These are phyloP conservation scores for Chiridota heheva DNA, from an alignment of 35 echinoderm and acorn worm species.

Conservation along the genomic window DNA sequence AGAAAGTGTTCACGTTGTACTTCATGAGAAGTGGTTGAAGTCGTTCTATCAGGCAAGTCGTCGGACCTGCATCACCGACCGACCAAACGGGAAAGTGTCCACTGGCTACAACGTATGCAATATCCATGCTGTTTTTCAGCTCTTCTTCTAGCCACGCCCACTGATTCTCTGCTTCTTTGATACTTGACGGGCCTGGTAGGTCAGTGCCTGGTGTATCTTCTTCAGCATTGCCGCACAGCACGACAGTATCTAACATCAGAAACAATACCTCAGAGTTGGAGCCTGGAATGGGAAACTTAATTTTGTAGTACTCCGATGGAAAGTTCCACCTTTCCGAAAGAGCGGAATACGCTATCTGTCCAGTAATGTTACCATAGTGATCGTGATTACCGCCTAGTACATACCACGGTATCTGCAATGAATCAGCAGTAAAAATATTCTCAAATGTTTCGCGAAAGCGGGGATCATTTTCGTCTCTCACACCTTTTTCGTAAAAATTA, in stretches of 20 bases:
- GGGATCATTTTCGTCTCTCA: slow-evolving; percentile 49
- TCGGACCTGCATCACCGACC: slow-evolving; percentile 90
- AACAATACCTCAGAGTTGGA: slow-evolving; percentile 54
- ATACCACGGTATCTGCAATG: slow-evolving; percentile 60
- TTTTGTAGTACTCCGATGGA: slow-evolving; percentile 68
- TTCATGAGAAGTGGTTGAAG: slow-evolving; percentile 76
- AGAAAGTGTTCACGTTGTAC: slow-evolving; percentile 87
- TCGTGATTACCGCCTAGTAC: slow-evolving; percentile 60
- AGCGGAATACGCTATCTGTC: slow-evolving; percentile 41
- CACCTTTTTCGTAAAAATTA: slow-evolving; percentile 53
- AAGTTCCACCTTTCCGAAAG: slow-evolving; percentile 61
- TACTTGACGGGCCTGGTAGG: slow-evolving; percentile 57
- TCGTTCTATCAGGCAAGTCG: slow-evolving; percentile 42
- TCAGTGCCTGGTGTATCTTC: slow-evolving; percentile 11
- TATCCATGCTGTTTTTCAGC: slow-evolving; percentile 54
- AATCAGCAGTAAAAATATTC: slow-evolving; percentile 54
- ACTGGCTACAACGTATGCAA: slow-evolving; percentile 77
- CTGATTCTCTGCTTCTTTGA: slow-evolving; percentile 36
- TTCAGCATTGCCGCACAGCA: slow-evolving; percentile 64
- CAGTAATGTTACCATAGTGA: slow-evolving; percentile 51
- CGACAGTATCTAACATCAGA: slow-evolving; percentile 90
- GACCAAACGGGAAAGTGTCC: slow-evolving; percentile 99
- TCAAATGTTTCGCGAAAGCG: slow-evolving; percentile 59
- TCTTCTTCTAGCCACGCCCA: slow-evolving; percentile 84
- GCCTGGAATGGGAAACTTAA: slow-evolving; percentile 62